Percentiles rank a stretch among this genome's conserved stretches.
Evolutionary conservation across 2,888 invertebrate species (phyloP).

Genomic region (Caenorhabditis japonica): DNA sequence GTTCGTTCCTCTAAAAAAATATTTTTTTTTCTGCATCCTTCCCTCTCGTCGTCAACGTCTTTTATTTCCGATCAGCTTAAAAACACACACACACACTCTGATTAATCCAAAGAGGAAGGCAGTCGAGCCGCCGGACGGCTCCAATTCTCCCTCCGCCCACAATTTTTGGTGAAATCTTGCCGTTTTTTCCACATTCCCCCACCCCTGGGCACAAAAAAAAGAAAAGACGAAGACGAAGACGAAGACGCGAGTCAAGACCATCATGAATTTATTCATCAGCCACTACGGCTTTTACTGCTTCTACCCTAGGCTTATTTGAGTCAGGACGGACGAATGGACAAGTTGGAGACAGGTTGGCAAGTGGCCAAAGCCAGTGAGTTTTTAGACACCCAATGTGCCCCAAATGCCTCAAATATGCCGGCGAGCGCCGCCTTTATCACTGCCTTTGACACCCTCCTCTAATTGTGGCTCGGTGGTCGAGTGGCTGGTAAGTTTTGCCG

Average conservation of each 20-base stretch:
- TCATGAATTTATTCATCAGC: slow-evolving; percentile 42
- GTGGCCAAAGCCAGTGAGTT: slow-evolving; percentile 31
- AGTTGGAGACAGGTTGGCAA: slow-evolving; percentile 15
- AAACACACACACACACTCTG: slow-evolving; percentile 35
- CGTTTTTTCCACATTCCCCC: not conserved
- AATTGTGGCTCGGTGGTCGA: no score
- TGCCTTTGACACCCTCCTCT: no score
- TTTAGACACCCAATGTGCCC: not conserved
- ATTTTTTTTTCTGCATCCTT: not conserved
- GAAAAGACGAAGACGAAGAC: not conserved
- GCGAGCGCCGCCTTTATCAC: no score
- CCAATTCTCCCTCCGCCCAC: slow-evolving; percentile 38
- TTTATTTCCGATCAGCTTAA: slow-evolving; percentile 27
- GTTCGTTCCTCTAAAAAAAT: no score
- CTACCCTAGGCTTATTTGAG: not conserved
- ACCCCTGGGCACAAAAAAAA: not conserved
- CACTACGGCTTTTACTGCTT: not conserved
- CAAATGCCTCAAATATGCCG: no score
- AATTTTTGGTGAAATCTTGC: not conserved
- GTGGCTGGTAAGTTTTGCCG: no score
- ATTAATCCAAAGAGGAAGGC: slow-evolving; percentile 44
- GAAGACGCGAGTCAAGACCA: slow-evolving; percentile 10
- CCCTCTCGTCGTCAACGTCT: not conserved
- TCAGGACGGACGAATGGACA: slow-evolving; percentile 7
- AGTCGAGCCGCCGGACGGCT: not conserved